Evolutionary conservation across 2,888 invertebrate genomes (phyloP), one percentile per base, ranked within the genome.

Genomic region (Acronicta leporina): DNA sequence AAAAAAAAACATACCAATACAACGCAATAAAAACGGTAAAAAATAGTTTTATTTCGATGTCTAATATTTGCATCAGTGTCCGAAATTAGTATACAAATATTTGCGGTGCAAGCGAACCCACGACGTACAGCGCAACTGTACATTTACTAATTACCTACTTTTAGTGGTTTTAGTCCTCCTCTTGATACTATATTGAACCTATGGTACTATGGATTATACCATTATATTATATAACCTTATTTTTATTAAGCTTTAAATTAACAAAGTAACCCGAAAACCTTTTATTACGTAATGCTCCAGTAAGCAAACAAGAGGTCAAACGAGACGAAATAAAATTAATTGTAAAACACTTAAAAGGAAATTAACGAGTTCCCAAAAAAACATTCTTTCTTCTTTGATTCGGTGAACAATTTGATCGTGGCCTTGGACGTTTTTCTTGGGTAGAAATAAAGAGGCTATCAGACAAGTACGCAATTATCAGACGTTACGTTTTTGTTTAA

Each of bases 401-500:
- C 60, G 68, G 70, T 68, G 47, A 64, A 76, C 72, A 77, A 60
- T 73, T 75, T 79, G 75, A 73, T 63, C 62, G 52, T 53, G 69
- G 68, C 72, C 67, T 74, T 79, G 74, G 56, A 25, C 14, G 16
- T 61, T 72, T 74, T 60, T 53, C 41, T 42, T 64, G 61, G 68
- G 66, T 72, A 84, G 78, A 85, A 84, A 73, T 85, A 82, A 86
- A 38, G 38, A n/a, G 0, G 38, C 6, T 38, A n/a, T 5, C n/a
- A 38, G 38, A 38, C n/a, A n/a, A 13, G 1, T 13, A 4, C 5
- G 13, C 13, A 4, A 20, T 35, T 35, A 35, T 13, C 13, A 13
- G 35, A 35, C 20, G 20, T 20, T 20, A 20, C 2, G 20, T 20
- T 3, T 20, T 20, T 20, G n/a, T n/a, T n/a, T n/a, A n/a, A n/a